Evolutionary conservation across 2,888 invertebrate species (phyloP).

Genomic region (Acanthoscelides obtectus): DNA sequence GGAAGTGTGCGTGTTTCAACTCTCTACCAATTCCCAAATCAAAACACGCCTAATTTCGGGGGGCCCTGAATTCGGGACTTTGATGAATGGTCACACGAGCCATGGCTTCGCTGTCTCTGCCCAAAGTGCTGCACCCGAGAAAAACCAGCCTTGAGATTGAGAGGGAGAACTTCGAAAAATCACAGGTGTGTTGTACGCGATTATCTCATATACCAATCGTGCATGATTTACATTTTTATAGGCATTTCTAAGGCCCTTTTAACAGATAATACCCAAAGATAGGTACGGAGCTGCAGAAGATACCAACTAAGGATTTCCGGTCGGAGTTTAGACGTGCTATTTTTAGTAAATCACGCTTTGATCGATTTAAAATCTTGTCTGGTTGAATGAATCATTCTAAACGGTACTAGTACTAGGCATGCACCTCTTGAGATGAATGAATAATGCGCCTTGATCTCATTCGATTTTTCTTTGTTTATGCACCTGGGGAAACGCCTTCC

Average conservation of each 20-base stretch:
- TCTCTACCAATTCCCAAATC: not conserved
- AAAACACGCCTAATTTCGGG: not conserved
- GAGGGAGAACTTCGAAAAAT: conserved; percentile 79
- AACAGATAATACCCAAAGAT: not conserved
- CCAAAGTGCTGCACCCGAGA: conserved; percentile 66
- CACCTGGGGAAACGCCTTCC: not conserved
- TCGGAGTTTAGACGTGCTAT: not conserved
- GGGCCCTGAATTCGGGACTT: not conserved
- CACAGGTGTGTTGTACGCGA: conserved; percentile 56
- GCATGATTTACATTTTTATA: not conserved
- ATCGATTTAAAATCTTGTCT: not conserved
- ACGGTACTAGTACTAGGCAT: not conserved
- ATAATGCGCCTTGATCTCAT: not conserved
- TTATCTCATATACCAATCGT: not conserved
- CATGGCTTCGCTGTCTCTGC: conserved; percentile 71
- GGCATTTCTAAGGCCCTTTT: not conserved
- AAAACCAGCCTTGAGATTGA: conserved; percentile 74
- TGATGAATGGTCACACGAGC: not conserved
- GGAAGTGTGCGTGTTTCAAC: not conserved
- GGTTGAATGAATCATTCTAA: not conserved
- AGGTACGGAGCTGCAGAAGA: not conserved
- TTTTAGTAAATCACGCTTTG: not conserved
- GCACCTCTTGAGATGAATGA: not conserved
- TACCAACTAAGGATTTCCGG: not conserved
- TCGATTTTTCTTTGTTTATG: not conserved